phyloP scores from a whole-genome alignment of 2,797 vertebrate species.

The Notoglanidium macrostoma region DNA sequence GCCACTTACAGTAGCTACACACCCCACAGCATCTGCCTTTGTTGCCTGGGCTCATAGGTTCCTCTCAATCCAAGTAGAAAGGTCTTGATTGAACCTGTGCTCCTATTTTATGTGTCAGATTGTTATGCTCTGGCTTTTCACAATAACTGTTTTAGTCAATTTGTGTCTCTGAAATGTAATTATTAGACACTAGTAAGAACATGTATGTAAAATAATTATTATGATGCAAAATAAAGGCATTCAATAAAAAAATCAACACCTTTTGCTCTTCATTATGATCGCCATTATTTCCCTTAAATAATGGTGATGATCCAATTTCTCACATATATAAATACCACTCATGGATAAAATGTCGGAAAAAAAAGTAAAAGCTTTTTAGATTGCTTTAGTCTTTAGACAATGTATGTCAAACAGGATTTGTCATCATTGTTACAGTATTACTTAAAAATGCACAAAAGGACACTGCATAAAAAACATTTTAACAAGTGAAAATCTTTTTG shows the following conservation, averaged over 20 bases:
- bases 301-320: background rate
- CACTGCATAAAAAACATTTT: background rate
- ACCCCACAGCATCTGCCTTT: conserved; percentile 63
- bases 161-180: conserved; percentile 5
- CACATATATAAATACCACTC: conserved; percentile 7
- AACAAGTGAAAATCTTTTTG: background rate
- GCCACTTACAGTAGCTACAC: conserved; percentile 78
- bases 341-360: background rate
- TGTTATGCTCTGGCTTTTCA: conserved; percentile 24
- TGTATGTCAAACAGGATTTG: conserved; percentile 19
- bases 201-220: background rate
- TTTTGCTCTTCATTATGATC: background rate
- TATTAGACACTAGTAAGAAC: background rate
- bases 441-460: background rate
- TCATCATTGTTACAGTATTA: conserved; percentile 19
- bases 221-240: background rate
- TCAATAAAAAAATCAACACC: background rate
- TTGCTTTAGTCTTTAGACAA: conserved; percentile 5
- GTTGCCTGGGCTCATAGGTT: conserved; percentile 65
- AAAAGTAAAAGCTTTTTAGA: background rate
- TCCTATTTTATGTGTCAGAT: conserved; percentile 62
- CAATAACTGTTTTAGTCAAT: background rate
- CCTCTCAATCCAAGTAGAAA: conserved; percentile 61
- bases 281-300: background rate
- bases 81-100: conserved; percentile 70